These are phyloP conservation scores for Cinclus cinclus DNA, from an alignment of 2,113 vertebrate genomes.

Conservation along the genomic window DNA sequence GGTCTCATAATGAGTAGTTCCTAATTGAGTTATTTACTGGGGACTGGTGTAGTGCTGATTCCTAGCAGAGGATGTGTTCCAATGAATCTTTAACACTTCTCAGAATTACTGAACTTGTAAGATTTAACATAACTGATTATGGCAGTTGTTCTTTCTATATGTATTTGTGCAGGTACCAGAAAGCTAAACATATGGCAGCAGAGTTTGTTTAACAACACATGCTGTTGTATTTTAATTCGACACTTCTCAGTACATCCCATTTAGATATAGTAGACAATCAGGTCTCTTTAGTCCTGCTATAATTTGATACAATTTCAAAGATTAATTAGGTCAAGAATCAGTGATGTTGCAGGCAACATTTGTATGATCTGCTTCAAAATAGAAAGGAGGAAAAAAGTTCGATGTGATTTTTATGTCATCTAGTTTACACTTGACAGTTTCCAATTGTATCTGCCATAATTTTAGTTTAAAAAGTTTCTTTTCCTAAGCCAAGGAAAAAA, in stretches of 20 bases:
- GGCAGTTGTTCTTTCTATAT: background rate
- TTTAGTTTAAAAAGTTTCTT: background rate
- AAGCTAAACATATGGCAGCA: background rate
- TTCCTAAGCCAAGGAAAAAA: background rate
- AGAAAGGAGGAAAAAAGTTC: background rate
- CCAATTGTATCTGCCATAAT: background rate
- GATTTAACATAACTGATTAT: background rate
- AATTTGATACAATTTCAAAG: slow-evolving; percentile 6
- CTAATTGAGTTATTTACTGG: background rate
- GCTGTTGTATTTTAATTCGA: background rate
- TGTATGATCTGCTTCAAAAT: background rate
- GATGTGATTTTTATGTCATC: background rate
- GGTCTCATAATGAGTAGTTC: background rate
- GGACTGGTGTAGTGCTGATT: background rate
- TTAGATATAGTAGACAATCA: background rate
- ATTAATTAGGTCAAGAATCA: background rate
- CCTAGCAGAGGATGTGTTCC: background rate
- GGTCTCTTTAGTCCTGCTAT: background rate
- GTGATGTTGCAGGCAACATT: background rate
- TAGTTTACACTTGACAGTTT: background rate
- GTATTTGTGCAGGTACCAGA: background rate
- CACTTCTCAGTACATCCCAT: background rate
- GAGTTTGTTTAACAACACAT: background rate
- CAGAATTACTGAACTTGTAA: background rate
- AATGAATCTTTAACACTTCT: background rate